Percentiles rank a stretch among this genome's conserved stretches.
phyloP scores from a whole-genome alignment of 2,113 vertebrate species.

The Calyptommatus sinebrachiatus region DNA sequence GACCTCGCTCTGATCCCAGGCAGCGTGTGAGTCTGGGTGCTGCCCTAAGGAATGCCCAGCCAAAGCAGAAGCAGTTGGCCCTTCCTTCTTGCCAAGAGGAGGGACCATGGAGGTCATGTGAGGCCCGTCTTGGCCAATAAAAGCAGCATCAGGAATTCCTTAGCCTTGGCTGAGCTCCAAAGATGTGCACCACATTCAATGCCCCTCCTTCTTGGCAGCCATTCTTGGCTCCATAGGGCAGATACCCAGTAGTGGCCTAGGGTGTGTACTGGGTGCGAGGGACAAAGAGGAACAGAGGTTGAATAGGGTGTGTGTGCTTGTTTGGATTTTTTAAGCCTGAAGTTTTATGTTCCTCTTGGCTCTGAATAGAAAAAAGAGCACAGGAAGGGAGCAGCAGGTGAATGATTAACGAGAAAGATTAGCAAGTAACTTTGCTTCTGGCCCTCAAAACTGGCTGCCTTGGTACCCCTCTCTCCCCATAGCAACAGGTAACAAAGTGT shows the following conservation, averaged over 20 bases:
- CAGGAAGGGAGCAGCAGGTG: neutral
- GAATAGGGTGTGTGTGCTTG: too few relatives aligned
- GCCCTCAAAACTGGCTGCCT: rapidly evolving
- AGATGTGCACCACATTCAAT: rapidly evolving
- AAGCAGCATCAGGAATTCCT: too few relatives aligned
- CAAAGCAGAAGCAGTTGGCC: neutral
- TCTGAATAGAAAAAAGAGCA: neutral
- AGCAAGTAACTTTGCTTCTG: neutral
- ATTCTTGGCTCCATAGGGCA: rapidly evolving
- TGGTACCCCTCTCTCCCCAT: neutral
- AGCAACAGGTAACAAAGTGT: neutral
- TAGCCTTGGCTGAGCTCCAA: too few relatives aligned
- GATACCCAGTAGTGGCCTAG: too few relatives aligned
- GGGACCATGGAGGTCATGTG: neutral
- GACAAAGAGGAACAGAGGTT: neutral
- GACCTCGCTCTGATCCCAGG: too few relatives aligned
- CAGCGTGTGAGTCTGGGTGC: too few relatives aligned
- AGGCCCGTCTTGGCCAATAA: too few relatives aligned
- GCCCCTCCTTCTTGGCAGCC: neutral
- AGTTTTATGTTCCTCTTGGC: neutral
- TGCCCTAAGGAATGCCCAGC: neutral
- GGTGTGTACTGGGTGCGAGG: too few relatives aligned
- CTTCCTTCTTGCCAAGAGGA: neutral
- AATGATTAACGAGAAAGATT: slow-evolving; percentile 44
- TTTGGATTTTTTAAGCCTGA: neutral